Conservation (phyloP, 2,888 invertebrate species). For the Acrobasis suavella region DNA sequence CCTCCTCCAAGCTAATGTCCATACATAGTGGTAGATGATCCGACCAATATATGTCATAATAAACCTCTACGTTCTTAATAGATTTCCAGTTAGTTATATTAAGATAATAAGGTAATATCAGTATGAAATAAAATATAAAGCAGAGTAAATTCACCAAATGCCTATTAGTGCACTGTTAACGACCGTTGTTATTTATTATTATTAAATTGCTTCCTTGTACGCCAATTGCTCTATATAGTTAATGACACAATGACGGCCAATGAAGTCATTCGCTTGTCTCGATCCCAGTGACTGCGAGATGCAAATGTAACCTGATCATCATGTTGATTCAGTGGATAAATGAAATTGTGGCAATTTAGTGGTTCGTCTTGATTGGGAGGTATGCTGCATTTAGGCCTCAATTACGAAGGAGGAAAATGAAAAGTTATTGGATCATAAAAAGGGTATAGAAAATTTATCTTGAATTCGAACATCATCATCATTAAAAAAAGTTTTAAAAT, state of each 20-base stretch:
- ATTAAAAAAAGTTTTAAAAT: too few species aligned
- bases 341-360: constrained; percentile 27
- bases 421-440: too few species aligned
- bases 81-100: too few species aligned
- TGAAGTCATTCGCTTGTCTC: constrained; percentile 60
- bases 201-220: constrained; percentile 3
- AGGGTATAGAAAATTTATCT: too few species aligned
- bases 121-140: neutral
- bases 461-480: too few species aligned
- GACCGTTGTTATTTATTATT: neutral
- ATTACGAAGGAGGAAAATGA: neutral
- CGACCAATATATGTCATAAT: too few species aligned
- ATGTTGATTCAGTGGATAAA: constrained; percentile 37
- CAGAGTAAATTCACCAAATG: neutral
- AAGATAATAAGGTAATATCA: too few species aligned
- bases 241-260: constrained; percentile 49
- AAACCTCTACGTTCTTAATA: too few species aligned
- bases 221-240: constrained; percentile 48
- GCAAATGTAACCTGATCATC: constrained; percentile 34
- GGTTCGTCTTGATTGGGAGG: neutral
- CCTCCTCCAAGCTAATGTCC: too few species aligned
- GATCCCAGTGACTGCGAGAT: constrained; percentile 37
- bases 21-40: too few species aligned
- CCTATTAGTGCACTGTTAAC: neutral
- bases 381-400: neutral